Percentiles rank a stretch among this genome's conserved stretches.
phyloP scores from a whole-genome alignment of 2,888 invertebrate species.

The Eupeodes luniger region DNA sequence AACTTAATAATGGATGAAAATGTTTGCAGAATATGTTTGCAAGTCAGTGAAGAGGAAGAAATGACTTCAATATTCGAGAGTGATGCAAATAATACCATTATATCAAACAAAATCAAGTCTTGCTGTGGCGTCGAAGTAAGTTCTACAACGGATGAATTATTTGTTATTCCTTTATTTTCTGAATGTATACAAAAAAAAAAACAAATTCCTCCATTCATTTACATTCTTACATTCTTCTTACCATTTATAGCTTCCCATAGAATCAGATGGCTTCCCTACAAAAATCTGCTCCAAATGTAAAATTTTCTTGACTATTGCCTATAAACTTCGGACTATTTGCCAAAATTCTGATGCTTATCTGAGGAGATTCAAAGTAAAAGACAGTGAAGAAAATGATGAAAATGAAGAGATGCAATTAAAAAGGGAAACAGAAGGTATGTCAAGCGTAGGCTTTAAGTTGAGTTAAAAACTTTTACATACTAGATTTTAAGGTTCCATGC shows the following conservation, averaged over 20 bases:
- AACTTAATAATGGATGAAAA: constrained; percentile 72
- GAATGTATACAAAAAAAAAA: background rate
- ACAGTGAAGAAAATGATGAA: constrained; percentile 47
- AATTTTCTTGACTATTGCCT: constrained; percentile 80
- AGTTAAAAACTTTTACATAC: background rate
- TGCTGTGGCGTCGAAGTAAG: constrained; percentile 81
- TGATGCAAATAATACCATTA: constrained; percentile 68
- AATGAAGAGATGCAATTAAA: constrained; percentile 16
- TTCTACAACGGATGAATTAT: background rate
- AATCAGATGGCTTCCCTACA: constrained; percentile 79
- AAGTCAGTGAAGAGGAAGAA: constrained; percentile 78
- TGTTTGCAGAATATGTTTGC: constrained; percentile 81
- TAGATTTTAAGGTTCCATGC: no score
- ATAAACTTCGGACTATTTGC: constrained; percentile 82
- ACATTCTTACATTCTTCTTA: background rate
- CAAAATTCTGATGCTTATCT: constrained; percentile 82
- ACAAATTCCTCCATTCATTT: background rate
- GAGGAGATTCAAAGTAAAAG: constrained; percentile 79
- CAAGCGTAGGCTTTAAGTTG: background rate
- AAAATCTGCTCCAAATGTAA: constrained; percentile 81
- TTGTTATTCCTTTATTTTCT: background rate
- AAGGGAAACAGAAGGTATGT: constrained; percentile 24
- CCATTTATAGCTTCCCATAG: constrained; percentile 78
- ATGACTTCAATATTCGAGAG: constrained; percentile 80
- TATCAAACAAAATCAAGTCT: constrained; percentile 81